Percentiles rank a stretch among this genome's conserved stretches.
Evolutionary conservation across 2,888 invertebrate species (phyloP).

Genomic region (Chirona hameri): DNA sequence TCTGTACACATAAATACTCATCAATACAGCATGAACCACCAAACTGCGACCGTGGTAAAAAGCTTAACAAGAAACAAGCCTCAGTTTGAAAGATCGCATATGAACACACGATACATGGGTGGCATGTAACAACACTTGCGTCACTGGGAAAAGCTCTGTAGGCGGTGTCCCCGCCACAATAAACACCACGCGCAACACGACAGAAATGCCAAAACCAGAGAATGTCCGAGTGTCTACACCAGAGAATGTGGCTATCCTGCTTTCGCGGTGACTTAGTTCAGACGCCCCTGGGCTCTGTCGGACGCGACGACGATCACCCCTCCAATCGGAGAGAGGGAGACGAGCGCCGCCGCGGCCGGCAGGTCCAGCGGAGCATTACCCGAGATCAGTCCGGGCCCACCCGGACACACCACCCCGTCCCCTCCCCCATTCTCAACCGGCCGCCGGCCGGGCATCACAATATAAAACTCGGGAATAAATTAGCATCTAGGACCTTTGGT

Average conservation of each 20-base stretch:
- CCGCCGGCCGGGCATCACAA: constrained; percentile 2
- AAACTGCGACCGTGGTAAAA: neutral
- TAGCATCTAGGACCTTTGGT: constrained; percentile 8
- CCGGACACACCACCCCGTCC: neutral
- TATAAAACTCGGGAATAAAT: constrained; percentile 25
- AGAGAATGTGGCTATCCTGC: neutral
- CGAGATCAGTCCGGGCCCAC: neutral
- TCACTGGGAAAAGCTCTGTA: constrained; percentile 7
- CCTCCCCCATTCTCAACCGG: neutral
- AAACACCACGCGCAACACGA: neutral
- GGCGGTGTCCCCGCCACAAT: neutral
- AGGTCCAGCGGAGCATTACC: neutral
- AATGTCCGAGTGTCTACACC: neutral
- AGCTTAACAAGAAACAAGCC: constrained; percentile 25
- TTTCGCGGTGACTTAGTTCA: neutral
- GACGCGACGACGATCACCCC: neutral
- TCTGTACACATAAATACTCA: constrained; percentile 25
- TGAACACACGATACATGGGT: constrained; percentile 12
- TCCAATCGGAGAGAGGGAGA: too few relatives aligned
- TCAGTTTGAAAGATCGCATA: constrained; percentile 25
- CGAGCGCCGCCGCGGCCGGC: neutral
- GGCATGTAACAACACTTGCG: neutral
- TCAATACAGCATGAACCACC: neutral
- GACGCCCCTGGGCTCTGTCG: neutral
- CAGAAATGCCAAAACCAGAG: constrained; percentile 5